Base-by-base conservation (phyloP, 1,140 invertebrate genomes). In the Scaptomyza pallida region DNA sequence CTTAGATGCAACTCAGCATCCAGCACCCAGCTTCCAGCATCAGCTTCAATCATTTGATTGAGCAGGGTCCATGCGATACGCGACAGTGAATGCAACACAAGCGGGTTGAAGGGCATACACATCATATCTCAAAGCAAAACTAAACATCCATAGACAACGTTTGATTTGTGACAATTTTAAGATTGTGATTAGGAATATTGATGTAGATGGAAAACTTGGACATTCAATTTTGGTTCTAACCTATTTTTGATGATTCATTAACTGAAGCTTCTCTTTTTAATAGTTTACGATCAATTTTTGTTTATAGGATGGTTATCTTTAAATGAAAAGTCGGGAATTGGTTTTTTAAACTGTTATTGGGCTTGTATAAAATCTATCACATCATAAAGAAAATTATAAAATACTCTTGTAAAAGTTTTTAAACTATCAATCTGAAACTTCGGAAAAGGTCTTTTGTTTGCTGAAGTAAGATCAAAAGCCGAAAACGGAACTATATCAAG, bases 61-160 rank as follows among this genome's bases (percentile, higher is more conserved):
- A 83, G 81, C 75, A 73, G 80, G 81, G 76, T 86, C 60, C 85
- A 83, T 65, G 68, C 76, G 47, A 54, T 65, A 69, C 75, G 60
- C 76, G 80, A 83, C 81, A 80, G 72, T 62, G 72, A 56, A 80
- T 85, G 63, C 65, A 78, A 67, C 57, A 50, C 51, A 35, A 50
- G 44, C 51, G 60, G 51, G 54, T 3, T 17, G 41, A 51, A 43
- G 45, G 43, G 16, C 67, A 17, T 3, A 41, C 6, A n/a, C 26
- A 8, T 37, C 10, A n/a, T 37, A 37, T 10, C 19, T 59, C 54
- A 70, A 72, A 33, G 45, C 47, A 67, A 77, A 67, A 68, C 56
- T 80, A 67, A 72, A 57, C n/a, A n/a, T n/a, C n/a, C n/a, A n/a
- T 67, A 60, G 68, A 70, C 72, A 80, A 75, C 56, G 47, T 44